Evolutionary conservation across 2,888 invertebrate genomes (phyloP), one percentile per base, ranked within the genome.

Genomic region (Pseudococcus longispinus): DNA sequence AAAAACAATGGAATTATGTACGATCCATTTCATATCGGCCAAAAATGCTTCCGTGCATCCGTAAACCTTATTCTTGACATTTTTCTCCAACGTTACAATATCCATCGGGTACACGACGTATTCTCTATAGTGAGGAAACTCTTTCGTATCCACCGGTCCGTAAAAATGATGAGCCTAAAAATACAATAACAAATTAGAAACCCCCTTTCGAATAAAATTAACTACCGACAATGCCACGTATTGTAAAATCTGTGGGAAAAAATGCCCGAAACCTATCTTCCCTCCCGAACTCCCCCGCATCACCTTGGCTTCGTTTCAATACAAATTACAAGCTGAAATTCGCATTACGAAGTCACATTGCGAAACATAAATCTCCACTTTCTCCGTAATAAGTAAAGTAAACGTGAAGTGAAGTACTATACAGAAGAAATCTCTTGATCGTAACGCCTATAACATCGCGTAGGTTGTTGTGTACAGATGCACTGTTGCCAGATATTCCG

Each of bases 1-100:
- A 90, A 95, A 97, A 88, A 97, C 95, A 88, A 96, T 94, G 90
- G 96, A 96, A 91, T 98, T 98, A 91, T 98, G 98, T 85, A 96
- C 92, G 90, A 98, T 95, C 98, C 98, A 98, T 90, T 96, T 96
- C 11, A 95, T 94, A 91, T 98, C 98, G 0, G 96, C 95, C 87
- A 96, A 92, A 91, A 98, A 97, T 2, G 96, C 96, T 90, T 97
- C 96, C 0, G 97, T 95, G 90, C 95, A 96, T 18, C 95, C 95
- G 91, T 97, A 98, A 32, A 93, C 90, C 85, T 95, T 94, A 84
- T 93, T 92, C 85, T 92, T 92, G 83, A 98, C 95, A 90, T 97
- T 96, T 87, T 93, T 92, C 90, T 95, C 94, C 89, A 98, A 92
- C 18, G 93, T 92, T 20, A 93, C 92, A 70, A 98, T 92, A 90